These are phyloP conservation scores for Parthenolecanium corni DNA, from an alignment of 2,888 invertebrate genomes.

Conservation along the genomic window DNA sequence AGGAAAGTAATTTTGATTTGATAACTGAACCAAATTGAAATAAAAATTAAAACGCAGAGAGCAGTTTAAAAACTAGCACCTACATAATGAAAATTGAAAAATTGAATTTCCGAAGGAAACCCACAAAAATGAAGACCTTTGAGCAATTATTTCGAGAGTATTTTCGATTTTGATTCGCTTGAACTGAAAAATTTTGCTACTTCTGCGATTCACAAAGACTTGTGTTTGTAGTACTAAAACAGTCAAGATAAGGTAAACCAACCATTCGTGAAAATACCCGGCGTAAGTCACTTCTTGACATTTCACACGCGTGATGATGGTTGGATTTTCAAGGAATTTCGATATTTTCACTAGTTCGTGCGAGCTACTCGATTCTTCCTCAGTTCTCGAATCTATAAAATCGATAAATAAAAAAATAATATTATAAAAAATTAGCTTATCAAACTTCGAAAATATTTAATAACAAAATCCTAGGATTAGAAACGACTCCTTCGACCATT, in stretches of 20 bases:
- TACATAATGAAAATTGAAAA: neutral
- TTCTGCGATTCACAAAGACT: too few relatives aligned
- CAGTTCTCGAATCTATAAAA: conserved; percentile 37
- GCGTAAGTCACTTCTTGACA: conserved; percentile 21
- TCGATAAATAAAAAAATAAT: too few relatives aligned
- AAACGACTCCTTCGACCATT: too few relatives aligned
- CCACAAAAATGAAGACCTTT: too few relatives aligned
- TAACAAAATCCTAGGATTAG: too few relatives aligned
- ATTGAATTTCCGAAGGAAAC: neutral
- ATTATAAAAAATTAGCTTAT: too few relatives aligned
- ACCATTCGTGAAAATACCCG: conserved; percentile 24
- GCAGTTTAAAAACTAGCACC: neutral
- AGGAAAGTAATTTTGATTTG: neutral
- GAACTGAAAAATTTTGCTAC: too few relatives aligned
- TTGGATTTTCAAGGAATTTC: conserved; percentile 57
- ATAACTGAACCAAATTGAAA: neutral
- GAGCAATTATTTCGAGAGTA: too few relatives aligned
- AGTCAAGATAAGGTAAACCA: neutral
- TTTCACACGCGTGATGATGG: conserved; percentile 44
- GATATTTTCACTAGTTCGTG: conserved; percentile 48
- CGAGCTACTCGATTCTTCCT: conserved; percentile 35
- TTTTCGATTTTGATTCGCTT: too few relatives aligned
- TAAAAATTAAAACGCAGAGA: neutral
- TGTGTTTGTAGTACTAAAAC: too few relatives aligned
- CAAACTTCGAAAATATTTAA: too few relatives aligned